Percentiles rank a stretch among this genome's conserved stretches.
phyloP scores from a whole-genome alignment of 2,888 invertebrate genomes.

The Drosophila paramelanica region DNA sequence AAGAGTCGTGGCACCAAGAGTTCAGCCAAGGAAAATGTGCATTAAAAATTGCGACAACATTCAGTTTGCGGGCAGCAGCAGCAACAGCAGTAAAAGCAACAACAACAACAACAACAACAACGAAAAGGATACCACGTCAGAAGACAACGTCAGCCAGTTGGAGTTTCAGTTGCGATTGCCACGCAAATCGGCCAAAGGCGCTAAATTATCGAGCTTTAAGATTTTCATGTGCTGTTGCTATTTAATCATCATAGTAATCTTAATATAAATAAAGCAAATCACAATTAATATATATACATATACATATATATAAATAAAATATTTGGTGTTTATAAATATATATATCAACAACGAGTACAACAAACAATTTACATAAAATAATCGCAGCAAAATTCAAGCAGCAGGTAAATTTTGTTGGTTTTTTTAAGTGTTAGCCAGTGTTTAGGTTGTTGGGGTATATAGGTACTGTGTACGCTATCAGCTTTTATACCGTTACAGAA shows the following conservation, averaged over 20 bases:
- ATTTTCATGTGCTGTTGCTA: slow-evolving; percentile 74
- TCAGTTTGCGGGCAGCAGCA: slow-evolving; percentile 42
- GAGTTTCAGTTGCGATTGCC: slow-evolving; percentile 61
- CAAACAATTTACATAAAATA: slow-evolving; percentile 1
- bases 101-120: slow-evolving; percentile 11
- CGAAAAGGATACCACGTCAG: slow-evolving; percentile 24
- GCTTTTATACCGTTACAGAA: no score
- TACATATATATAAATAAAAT: background rate
- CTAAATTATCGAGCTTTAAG: slow-evolving; percentile 67
- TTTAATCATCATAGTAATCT: slow-evolving; percentile 65
- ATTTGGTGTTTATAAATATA: background rate
- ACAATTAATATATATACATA: background rate
- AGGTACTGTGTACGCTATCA: no score
- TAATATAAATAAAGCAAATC: slow-evolving; percentile 41
- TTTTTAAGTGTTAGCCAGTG: slow-evolving; percentile 2
- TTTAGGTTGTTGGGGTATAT: no score
- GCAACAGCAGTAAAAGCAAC: slow-evolving; percentile 14
- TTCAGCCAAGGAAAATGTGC: slow-evolving; percentile 69
- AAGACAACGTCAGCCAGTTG: slow-evolving; percentile 44
- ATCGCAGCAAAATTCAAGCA: slow-evolving; percentile 14
- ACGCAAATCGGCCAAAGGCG: slow-evolving; percentile 39
- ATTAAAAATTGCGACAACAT: slow-evolving; percentile 65
- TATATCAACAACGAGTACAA: background rate
- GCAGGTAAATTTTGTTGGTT: slow-evolving; percentile 51
- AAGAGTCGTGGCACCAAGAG: slow-evolving; percentile 34